phyloP scores from a whole-genome alignment of 2,797 vertebrate species.

The Hapalemur alaotrensis region DNA sequence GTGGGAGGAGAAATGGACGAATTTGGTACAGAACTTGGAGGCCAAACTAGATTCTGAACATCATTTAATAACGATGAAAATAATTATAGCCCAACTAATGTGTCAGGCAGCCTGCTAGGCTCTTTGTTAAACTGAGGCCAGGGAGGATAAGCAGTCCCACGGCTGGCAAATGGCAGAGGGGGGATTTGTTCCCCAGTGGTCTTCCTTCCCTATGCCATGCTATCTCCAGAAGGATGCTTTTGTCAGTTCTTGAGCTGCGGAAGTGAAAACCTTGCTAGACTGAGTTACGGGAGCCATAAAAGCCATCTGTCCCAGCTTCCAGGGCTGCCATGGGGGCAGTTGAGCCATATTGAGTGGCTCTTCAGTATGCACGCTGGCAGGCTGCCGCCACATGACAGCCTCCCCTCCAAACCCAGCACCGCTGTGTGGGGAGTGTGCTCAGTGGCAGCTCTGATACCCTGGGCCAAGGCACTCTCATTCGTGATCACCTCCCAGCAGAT shows the following conservation, averaged over 20 bases:
- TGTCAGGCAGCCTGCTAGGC: not conserved
- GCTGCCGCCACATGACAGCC: not conserved
- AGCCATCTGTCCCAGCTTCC: not conserved
- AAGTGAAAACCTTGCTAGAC: slow-evolving; percentile 21
- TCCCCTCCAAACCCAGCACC: not conserved
- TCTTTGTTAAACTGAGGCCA: not conserved
- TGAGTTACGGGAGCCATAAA: not conserved
- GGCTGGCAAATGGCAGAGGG: not conserved
- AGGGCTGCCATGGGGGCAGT: not conserved
- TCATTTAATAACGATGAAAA: slow-evolving; percentile 13
- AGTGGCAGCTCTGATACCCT: not conserved
- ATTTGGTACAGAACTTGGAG: slow-evolving; percentile 9
- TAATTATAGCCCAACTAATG: not conserved
- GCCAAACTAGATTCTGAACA: not conserved
- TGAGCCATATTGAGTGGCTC: not conserved
- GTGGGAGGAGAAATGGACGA: not conserved
- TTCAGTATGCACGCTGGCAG: not conserved
- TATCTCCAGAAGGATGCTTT: not conserved
- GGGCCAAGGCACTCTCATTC: not conserved
- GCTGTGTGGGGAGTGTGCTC: not conserved
- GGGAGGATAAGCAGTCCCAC: not conserved
- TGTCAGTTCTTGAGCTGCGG: not conserved
- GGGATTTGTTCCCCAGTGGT: not conserved
- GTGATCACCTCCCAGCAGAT: slow-evolving; percentile 13
- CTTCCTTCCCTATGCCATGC: not conserved